Base-by-base conservation (phyloP, 2,113 vertebrate species). In the Dromaius novaehollandiae region DNA sequence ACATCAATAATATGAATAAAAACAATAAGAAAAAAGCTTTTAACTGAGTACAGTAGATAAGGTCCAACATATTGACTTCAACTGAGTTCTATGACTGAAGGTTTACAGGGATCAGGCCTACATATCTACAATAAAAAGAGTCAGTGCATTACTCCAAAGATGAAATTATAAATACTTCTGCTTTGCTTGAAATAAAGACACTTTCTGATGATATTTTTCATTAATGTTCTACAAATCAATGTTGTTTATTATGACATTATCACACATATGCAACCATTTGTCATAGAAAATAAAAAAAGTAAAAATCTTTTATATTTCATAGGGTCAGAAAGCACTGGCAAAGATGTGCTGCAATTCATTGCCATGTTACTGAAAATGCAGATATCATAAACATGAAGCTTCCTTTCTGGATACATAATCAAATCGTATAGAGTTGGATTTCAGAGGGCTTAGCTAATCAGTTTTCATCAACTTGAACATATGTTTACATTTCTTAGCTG, bases 401-500 rank as follows among this genome's bases (percentile, higher is more conserved):
- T 96, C 36, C 46, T 79, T 90, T 89, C 87, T 10, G 6, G 53
- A 93, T 91, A 71, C 40, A 84, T 64, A 92, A 83, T 30, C 36
- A 95, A 93, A 85, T 86, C 73, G 73, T 34, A 82, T 25, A 6
- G 4, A 69, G 66, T 85, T n/a, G 74, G 16, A 95, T 80, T 48
- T 71, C 70, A 87, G 58, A 82, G 40, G 79, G 73, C 65, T 87
- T 89, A 93, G 50, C 53, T 81, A 94, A 82, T 82, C 60, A 70
- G 44, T 93, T 92, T 96, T 82, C 51, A 36, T 28, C 86, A 38
- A 74, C 40, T 79, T 64, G 32, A 85, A 84, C 40, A 34, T n/a
- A 82, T 36, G 14, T 48, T 94, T 93, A 87, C 42, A 28, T 87
- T 90, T 88, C 88, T 94, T 82, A 83, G 56, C 46, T 82, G n/a